These are phyloP conservation scores for Hippocampus mohnikei DNA, from an alignment of 2,113 vertebrate genomes.

Conservation along the genomic window DNA sequence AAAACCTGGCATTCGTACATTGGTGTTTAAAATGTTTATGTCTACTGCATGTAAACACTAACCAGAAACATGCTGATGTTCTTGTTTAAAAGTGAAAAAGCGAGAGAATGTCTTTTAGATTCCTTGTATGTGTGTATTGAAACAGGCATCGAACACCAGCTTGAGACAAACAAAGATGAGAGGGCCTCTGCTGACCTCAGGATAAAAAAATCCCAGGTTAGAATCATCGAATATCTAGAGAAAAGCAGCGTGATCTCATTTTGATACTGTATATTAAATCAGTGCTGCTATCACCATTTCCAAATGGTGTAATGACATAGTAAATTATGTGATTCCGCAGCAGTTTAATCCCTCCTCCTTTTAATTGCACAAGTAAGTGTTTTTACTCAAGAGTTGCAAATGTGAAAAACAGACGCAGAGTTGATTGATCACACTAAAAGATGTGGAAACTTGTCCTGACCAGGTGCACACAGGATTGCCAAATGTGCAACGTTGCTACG, in stretches of 20 bases:
- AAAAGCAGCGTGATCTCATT: neutral
- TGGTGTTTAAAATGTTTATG: neutral
- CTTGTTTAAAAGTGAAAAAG: neutral
- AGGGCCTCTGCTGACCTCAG: conserved; percentile 88
- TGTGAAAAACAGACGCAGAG: too few relatives aligned
- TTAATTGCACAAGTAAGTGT: neutral
- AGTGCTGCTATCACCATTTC: neutral
- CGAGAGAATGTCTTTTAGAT: conserved; percentile 8
- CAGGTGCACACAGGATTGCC: too few relatives aligned
- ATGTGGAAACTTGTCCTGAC: neutral
- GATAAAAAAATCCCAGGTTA: conserved; percentile 95
- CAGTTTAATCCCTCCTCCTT: too few relatives aligned
- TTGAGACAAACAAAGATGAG: conserved; percentile 82
- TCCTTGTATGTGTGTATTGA: neutral
- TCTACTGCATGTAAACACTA: neutral
- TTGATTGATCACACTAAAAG: neutral
- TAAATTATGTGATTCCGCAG: neutral
- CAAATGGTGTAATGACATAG: neutral
- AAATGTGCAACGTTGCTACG: too few relatives aligned
- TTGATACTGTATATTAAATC: neutral
- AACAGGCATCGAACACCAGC: conserved; percentile 86
- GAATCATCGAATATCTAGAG: neutral
- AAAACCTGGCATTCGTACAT: neutral
- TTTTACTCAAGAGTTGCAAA: neutral
- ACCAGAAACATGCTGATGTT: neutral